These are phyloP conservation scores for Karalla daura DNA, from an alignment of 2,797 vertebrate species.

Conservation along the genomic window DNA sequence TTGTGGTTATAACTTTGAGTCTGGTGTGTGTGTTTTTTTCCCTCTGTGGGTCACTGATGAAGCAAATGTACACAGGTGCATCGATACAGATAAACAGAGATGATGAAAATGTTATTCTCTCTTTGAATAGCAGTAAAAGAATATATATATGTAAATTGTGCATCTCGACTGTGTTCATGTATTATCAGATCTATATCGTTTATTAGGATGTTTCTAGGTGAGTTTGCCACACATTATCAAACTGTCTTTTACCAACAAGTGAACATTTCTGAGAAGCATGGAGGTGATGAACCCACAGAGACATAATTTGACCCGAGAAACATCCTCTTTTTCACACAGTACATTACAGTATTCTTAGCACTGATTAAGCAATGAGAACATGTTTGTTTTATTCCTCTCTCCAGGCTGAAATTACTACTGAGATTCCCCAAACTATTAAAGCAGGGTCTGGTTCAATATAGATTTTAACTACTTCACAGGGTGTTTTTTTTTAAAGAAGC, in stretches of 20 bases:
- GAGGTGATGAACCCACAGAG: conserved; percentile 16
- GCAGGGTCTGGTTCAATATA: conserved; percentile 18
- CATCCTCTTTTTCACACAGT: not conserved
- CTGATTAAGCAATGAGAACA: conserved; percentile 5
- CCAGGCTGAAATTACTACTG: conserved; percentile 18
- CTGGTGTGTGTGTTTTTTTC: not conserved
- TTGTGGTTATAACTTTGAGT: conserved; percentile 45
- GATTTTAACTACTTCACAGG: conserved; percentile 27
- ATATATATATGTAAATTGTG: too few species aligned
- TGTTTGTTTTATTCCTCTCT: conserved; percentile 15
- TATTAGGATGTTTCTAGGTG: conserved; percentile 1
- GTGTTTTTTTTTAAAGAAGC: conserved; percentile 40
- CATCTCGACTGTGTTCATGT: too few species aligned
- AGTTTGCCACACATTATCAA: conserved; percentile 13
- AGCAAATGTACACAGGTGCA: not conserved
- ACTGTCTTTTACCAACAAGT: conserved; percentile 12
- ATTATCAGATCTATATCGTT: too few species aligned
- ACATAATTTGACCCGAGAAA: not conserved
- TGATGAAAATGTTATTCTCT: too few species aligned
- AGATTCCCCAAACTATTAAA: conserved; percentile 33
- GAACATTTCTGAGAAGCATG: not conserved
- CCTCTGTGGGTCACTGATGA: not conserved
- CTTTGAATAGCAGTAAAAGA: too few species aligned
- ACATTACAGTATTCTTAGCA: not conserved
- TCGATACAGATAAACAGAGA: too few species aligned